A percentile compares a stretch with the other conserved stretches of the same genome.
Conservation (phyloP, 1,140 invertebrate genomes). For the Aporrectodea caliginosa region DNA sequence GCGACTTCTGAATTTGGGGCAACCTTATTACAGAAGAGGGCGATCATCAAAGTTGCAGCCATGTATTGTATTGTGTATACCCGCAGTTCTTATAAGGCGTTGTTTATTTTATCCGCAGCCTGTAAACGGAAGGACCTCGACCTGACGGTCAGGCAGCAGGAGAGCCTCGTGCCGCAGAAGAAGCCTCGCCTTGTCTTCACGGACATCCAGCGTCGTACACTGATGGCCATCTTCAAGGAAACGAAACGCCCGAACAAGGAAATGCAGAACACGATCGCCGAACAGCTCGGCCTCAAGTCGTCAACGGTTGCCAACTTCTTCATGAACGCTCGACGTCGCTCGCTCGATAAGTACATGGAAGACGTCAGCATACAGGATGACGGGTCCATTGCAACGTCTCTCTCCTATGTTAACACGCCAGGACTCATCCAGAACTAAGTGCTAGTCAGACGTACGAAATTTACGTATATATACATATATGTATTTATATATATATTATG, state of each 20-base stretch:
- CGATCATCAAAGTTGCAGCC: no score
- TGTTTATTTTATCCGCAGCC: neutral
- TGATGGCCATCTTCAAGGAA: conserved; percentile 93
- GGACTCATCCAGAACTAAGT: neutral
- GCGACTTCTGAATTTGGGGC: no score
- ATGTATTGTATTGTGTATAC: no score
- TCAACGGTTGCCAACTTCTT: conserved; percentile 99
- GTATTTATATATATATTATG: no score
- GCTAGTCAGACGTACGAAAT: neutral
- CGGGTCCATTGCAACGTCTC: neutral
- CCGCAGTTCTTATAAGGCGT: no score
- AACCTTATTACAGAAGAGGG: no score
- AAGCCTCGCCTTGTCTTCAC: conserved; percentile 99
- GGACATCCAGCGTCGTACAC: conserved; percentile 97
- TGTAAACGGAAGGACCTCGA: neutral
- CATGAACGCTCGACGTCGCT: conserved; percentile 96
- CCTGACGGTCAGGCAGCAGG: neutral
- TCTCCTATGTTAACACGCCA: neutral
- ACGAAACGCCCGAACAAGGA: conserved; percentile 99
- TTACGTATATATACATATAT: no score
- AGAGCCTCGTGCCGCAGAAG: conserved; percentile 60
- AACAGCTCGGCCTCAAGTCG: conserved; percentile 93
- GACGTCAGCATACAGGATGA: conserved; percentile 56
- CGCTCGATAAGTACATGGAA: conserved; percentile 98
- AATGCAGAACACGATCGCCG: conserved; percentile 98